A percentile compares a stretch with the other conserved stretches of the same genome.
Conservation (phyloP, 2,888 invertebrate genomes). For the Perizoma affinitatum region DNA sequence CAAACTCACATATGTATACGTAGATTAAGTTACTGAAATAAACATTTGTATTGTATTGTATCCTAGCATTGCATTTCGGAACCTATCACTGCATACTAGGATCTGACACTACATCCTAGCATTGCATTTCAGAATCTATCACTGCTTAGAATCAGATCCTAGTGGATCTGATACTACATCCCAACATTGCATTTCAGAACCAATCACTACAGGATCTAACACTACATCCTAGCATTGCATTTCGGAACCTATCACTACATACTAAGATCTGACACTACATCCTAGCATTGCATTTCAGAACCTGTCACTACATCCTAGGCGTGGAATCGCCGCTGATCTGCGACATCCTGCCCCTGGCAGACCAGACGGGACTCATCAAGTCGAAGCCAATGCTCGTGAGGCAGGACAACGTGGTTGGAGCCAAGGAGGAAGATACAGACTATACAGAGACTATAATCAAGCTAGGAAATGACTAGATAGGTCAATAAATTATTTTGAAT, state of each 20-base stretch:
- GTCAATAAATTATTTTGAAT: slow-evolving; percentile 36
- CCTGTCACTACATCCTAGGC: slow-evolving; percentile 97
- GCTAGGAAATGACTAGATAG: slow-evolving; percentile 61
- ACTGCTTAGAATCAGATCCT: too few relatives aligned
- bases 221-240: slow-evolving; percentile 87
- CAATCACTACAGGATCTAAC: slow-evolving; percentile 80
- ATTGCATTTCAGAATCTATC: slow-evolving; percentile 84
- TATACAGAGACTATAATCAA: slow-evolving; percentile 49
- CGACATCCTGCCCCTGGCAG: slow-evolving; percentile 91
- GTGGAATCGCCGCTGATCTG: slow-evolving; percentile 97
- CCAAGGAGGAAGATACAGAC: slow-evolving; percentile 46
- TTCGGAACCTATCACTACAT: slow-evolving; percentile 83
- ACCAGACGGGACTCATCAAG: slow-evolving; percentile 89
- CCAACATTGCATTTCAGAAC: slow-evolving; percentile 63
- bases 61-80: slow-evolving; percentile 19
- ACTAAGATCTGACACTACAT: slow-evolving; percentile 87
- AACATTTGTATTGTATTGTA: too few relatives aligned
- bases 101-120: slow-evolving; percentile 88
- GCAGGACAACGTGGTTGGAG: slow-evolving; percentile 42
- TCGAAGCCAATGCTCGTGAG: slow-evolving; percentile 44
- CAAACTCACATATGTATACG: too few relatives aligned
- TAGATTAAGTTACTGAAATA: too few relatives aligned
- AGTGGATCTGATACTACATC: slow-evolving; percentile 88
- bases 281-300: slow-evolving; percentile 49
- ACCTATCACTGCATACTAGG: slow-evolving; percentile 83